phyloP scores from a whole-genome alignment of 2,113 vertebrate species.

The Turdus rufiventris region DNA sequence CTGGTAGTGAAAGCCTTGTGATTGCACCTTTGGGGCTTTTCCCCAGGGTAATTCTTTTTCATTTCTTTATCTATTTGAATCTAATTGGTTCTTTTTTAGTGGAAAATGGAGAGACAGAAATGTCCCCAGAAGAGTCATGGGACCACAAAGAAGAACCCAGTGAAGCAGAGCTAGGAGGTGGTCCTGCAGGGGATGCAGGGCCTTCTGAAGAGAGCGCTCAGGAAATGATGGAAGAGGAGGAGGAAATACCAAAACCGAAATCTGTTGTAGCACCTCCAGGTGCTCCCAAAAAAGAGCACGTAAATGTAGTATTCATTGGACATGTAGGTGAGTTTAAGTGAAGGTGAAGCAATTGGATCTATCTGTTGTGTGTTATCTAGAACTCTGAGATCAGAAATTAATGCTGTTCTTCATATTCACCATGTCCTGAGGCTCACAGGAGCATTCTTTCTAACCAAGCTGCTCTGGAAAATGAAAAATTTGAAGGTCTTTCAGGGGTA shows the following conservation, averaged over 20 bases:
- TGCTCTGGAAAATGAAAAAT: neutral
- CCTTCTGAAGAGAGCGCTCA: slow-evolving; percentile 75
- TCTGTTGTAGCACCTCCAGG: slow-evolving; percentile 83
- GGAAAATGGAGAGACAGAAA: slow-evolving; percentile 94
- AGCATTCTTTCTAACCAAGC: neutral
- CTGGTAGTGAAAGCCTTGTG: neutral
- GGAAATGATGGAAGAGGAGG: slow-evolving; percentile 92
- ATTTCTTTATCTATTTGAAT: neutral
- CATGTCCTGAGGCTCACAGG: neutral
- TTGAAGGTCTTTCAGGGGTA: neutral
- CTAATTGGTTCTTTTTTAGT: slow-evolving; percentile 65
- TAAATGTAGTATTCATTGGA: slow-evolving; percentile 98
- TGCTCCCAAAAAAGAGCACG: slow-evolving; percentile 96
- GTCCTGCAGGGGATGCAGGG: slow-evolving; percentile 71
- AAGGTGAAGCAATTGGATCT: neutral
- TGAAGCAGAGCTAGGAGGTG: slow-evolving; percentile 76
- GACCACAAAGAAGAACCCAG: slow-evolving; percentile 92
- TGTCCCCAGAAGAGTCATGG: slow-evolving; percentile 93
- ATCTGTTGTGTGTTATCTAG: neutral
- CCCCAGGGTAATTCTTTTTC: neutral
- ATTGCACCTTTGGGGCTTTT: neutral
- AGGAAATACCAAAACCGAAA: slow-evolving; percentile 89
- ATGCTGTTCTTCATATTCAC: neutral
- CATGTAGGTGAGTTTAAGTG: slow-evolving; percentile 86
- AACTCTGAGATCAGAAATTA: neutral